Evolutionary conservation across 2,797 vertebrate genomes (phyloP), one percentile per base, ranked within the genome.

Genomic region (Denticeps clupeoides): DNA sequence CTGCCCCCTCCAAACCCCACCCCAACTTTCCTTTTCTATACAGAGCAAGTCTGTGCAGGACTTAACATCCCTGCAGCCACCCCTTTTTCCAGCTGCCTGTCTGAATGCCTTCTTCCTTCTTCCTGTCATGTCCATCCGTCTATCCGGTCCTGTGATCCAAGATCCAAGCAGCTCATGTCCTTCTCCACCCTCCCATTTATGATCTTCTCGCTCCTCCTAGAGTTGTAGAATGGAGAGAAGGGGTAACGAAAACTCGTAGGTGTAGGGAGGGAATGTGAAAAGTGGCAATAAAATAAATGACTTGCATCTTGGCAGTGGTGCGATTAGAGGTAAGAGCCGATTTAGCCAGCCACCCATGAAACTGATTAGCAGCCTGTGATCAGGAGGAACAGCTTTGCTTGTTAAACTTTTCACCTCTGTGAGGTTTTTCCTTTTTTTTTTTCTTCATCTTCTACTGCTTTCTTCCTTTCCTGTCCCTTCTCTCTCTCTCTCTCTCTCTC

Each of bases 361-460:
- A 90, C 89, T 95, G 90, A 94, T 96, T 93, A 95, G 87, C 87
- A 87, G 87, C 83, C 89, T 89, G 85, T 87, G 90, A 95, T 96
- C 92, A 95, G 91, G 89, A 93, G 90, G 87, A 90, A 91, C 86
- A 91, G 90, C 90, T 95, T 93, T 94, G 89, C 90, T 87, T 93
- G 90, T 94, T 98, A 92, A 95, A 96, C 91, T 96, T 95, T 94
- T 95, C 92, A 95, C 93, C 90, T 92, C 84, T 89, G 65, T 66
- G 45, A 49, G 19, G 28, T 55, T 60, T 49, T 55, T 56, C 40
- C 47, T 40, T 53, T 64, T 60, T 53, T 53, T 62, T 58, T 50
- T 65, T 66, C 52, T 62, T 27, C 21, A 16, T 7, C 4, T 26
- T 18, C n/a, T 7, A 22, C 5, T 12, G 9, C 16, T 15, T 52